A percentile compares a stretch with the other conserved stretches of the same genome.
These are phyloP conservation scores for Leptobrachium leishanense DNA, from an alignment of 2,113 vertebrate species.

Conservation along the genomic window DNA sequence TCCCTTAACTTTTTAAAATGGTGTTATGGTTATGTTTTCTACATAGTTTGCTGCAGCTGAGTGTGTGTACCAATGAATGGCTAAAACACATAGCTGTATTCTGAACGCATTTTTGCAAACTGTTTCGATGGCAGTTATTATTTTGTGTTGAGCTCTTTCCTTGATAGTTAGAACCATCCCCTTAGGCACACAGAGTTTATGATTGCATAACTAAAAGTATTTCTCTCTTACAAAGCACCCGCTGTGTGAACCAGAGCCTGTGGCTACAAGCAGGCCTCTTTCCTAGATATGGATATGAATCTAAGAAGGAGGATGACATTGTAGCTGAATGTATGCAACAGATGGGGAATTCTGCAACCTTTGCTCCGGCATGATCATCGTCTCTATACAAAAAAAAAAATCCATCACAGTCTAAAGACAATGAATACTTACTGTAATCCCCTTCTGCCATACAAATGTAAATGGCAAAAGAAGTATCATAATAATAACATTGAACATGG, in stretches of 20 bases:
- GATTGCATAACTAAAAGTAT: constrained; percentile 31
- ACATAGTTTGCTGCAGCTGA: constrained; percentile 23
- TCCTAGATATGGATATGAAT: constrained; percentile 16
- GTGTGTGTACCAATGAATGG: constrained; percentile 1
- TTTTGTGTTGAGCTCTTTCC: constrained; percentile 36
- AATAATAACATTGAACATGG: constrained; percentile 29
- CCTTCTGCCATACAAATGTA: constrained; percentile 44
- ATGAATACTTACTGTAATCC: constrained; percentile 44
- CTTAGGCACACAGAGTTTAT: constrained; percentile 25
- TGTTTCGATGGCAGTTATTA: constrained; percentile 29
- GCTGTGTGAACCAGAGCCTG: constrained; percentile 9
- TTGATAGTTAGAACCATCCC: constrained; percentile 39
- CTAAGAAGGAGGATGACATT: constrained; percentile 14
- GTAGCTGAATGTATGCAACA: constrained; percentile 28
- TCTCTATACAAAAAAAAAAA: constrained; percentile 27
- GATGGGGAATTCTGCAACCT: constrained; percentile 41
- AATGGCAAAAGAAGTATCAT: constrained; percentile 35
- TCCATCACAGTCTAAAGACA: constrained; percentile 42
- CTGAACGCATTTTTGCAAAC: constrained; percentile 12
- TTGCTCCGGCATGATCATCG: constrained; percentile 34
- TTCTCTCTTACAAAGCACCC: constrained; percentile 5
- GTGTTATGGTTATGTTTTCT: constrained; percentile 11
- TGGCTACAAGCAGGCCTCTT: neutral
- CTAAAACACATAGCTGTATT: constrained; percentile 26
- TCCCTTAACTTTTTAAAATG: neutral